A percentile compares a stretch with the other conserved stretches of the same genome.
Conservation (phyloP, 2,113 vertebrate genomes). For the Psilopogon haemacephalus region DNA sequence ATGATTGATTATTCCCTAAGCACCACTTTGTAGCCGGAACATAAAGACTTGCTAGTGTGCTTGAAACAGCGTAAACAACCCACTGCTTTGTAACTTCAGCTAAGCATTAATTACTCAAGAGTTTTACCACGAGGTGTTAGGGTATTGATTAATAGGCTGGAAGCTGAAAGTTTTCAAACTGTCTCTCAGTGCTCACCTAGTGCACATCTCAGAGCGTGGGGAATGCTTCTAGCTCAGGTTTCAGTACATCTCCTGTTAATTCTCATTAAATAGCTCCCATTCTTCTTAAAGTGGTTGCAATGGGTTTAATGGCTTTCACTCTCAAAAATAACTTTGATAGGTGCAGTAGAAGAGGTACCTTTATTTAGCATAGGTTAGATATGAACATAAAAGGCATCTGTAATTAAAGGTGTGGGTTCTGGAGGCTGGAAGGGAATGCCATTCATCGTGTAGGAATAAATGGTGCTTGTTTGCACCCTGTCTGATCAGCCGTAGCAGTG, state of each 20-base stretch:
- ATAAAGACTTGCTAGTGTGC: background rate
- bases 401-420: background rate
- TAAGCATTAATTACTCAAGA: constrained; percentile 44
- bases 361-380: background rate
- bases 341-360: background rate
- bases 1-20: constrained; percentile 32
- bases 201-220: background rate
- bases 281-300: background rate
- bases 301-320: background rate
- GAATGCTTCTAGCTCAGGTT: background rate
- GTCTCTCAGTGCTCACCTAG: background rate
- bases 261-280: background rate
- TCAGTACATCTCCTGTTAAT: background rate
- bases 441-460: background rate
- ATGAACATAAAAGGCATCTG: background rate
- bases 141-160: constrained; percentile 11
- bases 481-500: background rate
- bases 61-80: constrained; percentile 25
- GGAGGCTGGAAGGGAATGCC: background rate
- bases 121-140: background rate
- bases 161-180: constrained; percentile 22
- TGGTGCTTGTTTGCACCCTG: background rate
- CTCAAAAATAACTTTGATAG: background rate
- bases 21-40: background rate
- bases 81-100: background rate